phyloP scores from a whole-genome alignment of 2,888 invertebrate species.

The Elaeidobius kamerunicus region DNA sequence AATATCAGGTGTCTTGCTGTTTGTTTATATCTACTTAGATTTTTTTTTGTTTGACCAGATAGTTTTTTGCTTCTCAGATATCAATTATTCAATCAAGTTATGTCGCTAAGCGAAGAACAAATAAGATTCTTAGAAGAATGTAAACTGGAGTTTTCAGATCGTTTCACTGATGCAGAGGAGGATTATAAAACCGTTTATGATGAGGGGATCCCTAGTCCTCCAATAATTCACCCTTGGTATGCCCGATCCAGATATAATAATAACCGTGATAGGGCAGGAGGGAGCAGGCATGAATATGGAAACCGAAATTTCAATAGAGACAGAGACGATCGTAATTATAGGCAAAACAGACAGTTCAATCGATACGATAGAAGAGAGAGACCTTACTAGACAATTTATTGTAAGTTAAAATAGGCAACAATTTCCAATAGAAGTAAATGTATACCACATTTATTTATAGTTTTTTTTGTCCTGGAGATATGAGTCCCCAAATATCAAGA shows the following conservation, averaged over 20 bases:
- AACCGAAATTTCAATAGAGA: constrained; percentile 8
- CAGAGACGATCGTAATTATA: constrained; percentile 2
- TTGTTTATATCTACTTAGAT: too few relatives aligned
- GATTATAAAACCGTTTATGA: constrained; percentile 48
- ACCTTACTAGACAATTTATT: constrained; percentile 12
- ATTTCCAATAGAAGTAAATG: too few relatives aligned
- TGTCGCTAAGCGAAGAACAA: constrained; percentile 47
- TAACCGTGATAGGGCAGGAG: constrained; percentile 21
- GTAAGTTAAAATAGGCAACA: too few relatives aligned
- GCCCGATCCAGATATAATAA: constrained; percentile 27
- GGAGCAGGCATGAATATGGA: constrained; percentile 13
- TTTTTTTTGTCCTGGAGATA: too few relatives aligned
- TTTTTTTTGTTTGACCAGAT: too few relatives aligned
- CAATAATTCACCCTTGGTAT: constrained; percentile 49
- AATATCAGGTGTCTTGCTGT: too few relatives aligned
- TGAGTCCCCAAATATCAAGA: too few relatives aligned
- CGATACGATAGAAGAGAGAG: constrained; percentile 16
- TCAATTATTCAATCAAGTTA: too few relatives aligned
- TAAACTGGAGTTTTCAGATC: constrained; percentile 47
- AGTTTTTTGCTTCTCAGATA: too few relatives aligned
- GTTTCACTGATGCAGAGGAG: constrained; percentile 48
- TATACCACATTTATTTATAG: too few relatives aligned
- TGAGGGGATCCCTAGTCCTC: constrained; percentile 45
- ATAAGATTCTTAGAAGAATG: constrained; percentile 49
- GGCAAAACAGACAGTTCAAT: constrained; percentile 13